Evolutionary conservation across 2,113 vertebrate species (phyloP), one percentile per base, ranked within the genome.

Genomic region (Rafetus swinhoei): DNA sequence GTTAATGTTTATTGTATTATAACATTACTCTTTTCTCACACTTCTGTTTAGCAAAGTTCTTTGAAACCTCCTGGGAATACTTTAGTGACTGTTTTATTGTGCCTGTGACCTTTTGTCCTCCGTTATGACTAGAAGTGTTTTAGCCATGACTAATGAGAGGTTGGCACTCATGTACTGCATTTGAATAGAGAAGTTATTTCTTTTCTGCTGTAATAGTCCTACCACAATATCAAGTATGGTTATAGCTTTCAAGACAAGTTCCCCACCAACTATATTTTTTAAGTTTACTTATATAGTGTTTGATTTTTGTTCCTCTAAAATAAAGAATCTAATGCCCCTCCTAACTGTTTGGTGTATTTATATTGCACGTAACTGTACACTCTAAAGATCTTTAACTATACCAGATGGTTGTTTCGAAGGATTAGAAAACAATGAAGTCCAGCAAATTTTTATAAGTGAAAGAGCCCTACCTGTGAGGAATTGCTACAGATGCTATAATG

Each of bases 71-170:
- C 91, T 95, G 65, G 65, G 92, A 89, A 91, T 45, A 14, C 25
- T 52, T 54, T 50, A 4, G 77, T 15, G 83, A 6, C 27, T 95
- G n/a, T 59, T 88, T 90, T 91, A 14, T 88, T 93, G 84, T 95
- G 18, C 9, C 90, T n/a, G n/a, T 74, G 52, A 79, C 55, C 89
- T 94, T 96, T 95, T 94, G 86, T 95, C 85, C 50, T 95, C 77
- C 91, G 15, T 53, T 86, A 60, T 86, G 90, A 96, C 18, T 55
- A 83, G 55, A 82, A 93, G 72, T 82, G 97, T 81, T 89, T 79
- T 90, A 90, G 53, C 50, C 65, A 45, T 88, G 79, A 87, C 90
- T 85, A 84, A 32, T 69, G 80, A 77, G 85, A 86, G 69, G 35
- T 27, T 88, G 62, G 85, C 91, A 56, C 81, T 54, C 60, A 13